Conservation (phyloP, 2,797 vertebrate genomes). For the Chaunax sp. region DNA sequence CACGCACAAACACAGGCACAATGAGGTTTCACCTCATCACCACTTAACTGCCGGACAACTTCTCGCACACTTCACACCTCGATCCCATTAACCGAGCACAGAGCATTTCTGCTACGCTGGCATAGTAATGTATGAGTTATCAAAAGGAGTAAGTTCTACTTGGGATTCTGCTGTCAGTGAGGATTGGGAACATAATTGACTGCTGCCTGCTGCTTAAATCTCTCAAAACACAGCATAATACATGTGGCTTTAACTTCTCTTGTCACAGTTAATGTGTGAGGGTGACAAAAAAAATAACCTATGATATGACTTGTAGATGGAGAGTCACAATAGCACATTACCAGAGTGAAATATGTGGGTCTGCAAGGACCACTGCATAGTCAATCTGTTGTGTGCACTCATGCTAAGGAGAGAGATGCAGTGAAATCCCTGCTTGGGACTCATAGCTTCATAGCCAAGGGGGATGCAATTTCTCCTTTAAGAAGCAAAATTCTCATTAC, state of each 20-base stretch:
- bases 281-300: background rate
- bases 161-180: slow-evolving; percentile 33
- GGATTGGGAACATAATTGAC: slow-evolving; percentile 46
- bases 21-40: slow-evolving; percentile 16
- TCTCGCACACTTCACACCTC: slow-evolving; percentile 34
- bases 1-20: slow-evolving; percentile 6
- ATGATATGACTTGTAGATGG: slow-evolving; percentile 35
- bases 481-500: slow-evolving; percentile 58
- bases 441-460: slow-evolving; percentile 31
- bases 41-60: slow-evolving; percentile 35
- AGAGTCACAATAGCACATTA: slow-evolving; percentile 38
- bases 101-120: slow-evolving; percentile 35
- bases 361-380: slow-evolving; percentile 51
- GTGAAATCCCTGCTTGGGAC: slow-evolving; percentile 41
- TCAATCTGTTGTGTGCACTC: slow-evolving; percentile 66
- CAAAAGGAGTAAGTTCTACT: slow-evolving; percentile 54
- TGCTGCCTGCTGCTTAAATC: slow-evolving; percentile 36
- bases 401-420: slow-evolving; percentile 55
- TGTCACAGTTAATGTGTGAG: slow-evolving; percentile 6
- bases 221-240: slow-evolving; percentile 37
- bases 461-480: slow-evolving; percentile 55
- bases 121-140: slow-evolving; percentile 35
- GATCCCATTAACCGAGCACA: slow-evolving; percentile 46
- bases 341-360: slow-evolving; percentile 38
- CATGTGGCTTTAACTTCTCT: slow-evolving; percentile 29